phyloP scores from a whole-genome alignment of 2,888 invertebrate species.

The Eurois occulta region DNA sequence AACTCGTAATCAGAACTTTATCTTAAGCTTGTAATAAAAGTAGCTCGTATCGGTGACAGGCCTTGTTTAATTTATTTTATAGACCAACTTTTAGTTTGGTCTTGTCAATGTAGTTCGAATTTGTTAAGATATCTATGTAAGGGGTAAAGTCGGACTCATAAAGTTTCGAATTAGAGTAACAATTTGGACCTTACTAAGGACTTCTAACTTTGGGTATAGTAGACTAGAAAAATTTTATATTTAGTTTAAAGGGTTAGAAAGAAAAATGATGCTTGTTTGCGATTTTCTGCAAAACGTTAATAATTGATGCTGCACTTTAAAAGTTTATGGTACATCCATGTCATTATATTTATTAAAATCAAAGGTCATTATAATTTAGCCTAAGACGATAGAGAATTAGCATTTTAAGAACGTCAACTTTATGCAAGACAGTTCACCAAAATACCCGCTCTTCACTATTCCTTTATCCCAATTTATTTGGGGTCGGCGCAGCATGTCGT shows the following conservation, averaged over 20 bases:
- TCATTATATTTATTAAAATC: neutral
- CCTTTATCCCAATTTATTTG: too few relatives aligned
- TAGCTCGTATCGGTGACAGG: neutral
- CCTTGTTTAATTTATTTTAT: slow-evolving; percentile 10
- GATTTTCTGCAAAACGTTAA: neutral
- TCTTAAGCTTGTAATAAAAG: slow-evolving; percentile 21
- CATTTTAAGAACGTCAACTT: neutral
- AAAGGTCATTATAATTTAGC: neutral
- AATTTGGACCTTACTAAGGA: neutral
- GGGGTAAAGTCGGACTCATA: neutral
- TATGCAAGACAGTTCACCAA: neutral
- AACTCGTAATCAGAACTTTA: slow-evolving; percentile 37
- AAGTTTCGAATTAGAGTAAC: neutral
- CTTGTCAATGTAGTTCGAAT: neutral
- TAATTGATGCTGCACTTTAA: neutral
- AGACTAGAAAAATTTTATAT: neutral
- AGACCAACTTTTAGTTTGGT: slow-evolving; percentile 1
- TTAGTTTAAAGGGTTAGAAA: neutral
- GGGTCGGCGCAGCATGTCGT: too few relatives aligned
- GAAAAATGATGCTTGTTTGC: neutral
- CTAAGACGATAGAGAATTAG: neutral
- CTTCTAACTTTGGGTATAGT: neutral
- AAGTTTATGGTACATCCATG: neutral
- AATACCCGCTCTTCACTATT: too few relatives aligned
- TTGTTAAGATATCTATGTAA: neutral